phyloP scores from a whole-genome alignment of 2,888 invertebrate genomes.

The Coremacera marginata region DNA sequence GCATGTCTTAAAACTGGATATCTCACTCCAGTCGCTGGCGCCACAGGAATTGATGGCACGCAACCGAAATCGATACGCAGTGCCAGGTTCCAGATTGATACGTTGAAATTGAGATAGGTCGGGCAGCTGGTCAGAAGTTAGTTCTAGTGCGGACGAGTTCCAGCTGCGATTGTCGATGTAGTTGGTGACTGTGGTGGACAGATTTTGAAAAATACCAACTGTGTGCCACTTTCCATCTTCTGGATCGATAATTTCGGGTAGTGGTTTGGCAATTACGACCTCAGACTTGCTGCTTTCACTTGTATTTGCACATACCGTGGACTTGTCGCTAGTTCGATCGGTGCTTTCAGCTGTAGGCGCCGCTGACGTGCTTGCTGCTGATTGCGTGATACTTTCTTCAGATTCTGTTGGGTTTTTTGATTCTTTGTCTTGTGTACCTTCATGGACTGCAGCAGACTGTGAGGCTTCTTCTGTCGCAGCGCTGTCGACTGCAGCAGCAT shows the following conservation, averaged over 20 bases:
- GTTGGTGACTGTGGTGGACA: conserved; percentile 49
- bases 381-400: not conserved
- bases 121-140: conserved; percentile 49
- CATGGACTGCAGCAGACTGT: not conserved
- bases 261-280: not conserved
- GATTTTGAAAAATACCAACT: conserved; percentile 49
- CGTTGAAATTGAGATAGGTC: conserved; percentile 47
- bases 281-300: not conserved
- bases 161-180: conserved; percentile 50
- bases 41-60: conserved; percentile 52
- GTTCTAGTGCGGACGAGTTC: conserved; percentile 43
- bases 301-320: not conserved
- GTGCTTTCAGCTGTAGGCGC: not conserved
- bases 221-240: conserved; percentile 56
- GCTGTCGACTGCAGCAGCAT: not conserved
- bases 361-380: not conserved
- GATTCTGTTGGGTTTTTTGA: not conserved
- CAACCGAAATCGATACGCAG: conserved; percentile 53
- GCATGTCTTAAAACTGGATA: conserved; percentile 53
- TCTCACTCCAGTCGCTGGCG: conserved; percentile 53
- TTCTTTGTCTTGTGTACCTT: not conserved
- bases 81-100: conserved; percentile 51
- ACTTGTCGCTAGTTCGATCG: not conserved
- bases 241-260: not conserved
- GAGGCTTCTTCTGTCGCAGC: conserved; percentile 1